Conservation (phyloP, 23 tunicate species). For the Botrylloides violaceus region DNA sequence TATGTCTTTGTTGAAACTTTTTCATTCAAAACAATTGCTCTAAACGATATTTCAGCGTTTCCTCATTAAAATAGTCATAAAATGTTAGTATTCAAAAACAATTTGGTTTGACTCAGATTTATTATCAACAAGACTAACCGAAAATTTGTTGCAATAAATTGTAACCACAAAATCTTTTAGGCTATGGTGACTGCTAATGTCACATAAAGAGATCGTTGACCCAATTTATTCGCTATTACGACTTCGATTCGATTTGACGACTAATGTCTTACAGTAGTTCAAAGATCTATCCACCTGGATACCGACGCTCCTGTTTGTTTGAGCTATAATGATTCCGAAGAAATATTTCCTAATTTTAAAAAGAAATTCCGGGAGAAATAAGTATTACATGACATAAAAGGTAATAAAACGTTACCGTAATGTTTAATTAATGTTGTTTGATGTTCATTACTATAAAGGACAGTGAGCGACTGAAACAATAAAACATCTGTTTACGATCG, state of each 20-base stretch:
- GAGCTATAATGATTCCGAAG: background rate
- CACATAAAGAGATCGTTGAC: background rate
- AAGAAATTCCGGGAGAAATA: background rate
- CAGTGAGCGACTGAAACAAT: background rate
- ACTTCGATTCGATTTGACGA: background rate
- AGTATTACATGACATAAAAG: background rate
- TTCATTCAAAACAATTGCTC: no score
- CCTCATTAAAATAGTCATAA: background rate
- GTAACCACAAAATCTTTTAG: no score
- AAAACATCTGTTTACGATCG: constrained; percentile 1
- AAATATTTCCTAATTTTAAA: background rate
- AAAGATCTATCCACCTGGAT: background rate
- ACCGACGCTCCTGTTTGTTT: background rate
- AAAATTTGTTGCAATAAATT: no score
- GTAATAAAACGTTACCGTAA: background rate
- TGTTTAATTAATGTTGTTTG: background rate
- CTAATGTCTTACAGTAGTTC: background rate
- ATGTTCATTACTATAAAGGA: background rate
- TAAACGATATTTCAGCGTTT: no score
- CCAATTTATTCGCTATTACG: background rate
- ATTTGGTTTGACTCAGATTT: no score
- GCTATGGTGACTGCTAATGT: background rate
- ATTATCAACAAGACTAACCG: no score
- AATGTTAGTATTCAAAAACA: no score
- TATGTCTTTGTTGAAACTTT: no score